A percentile compares a stretch with the other conserved stretches of the same genome.
Conservation (phyloP, 2,888 invertebrate genomes). For the Aspidiotus destructor region DNA sequence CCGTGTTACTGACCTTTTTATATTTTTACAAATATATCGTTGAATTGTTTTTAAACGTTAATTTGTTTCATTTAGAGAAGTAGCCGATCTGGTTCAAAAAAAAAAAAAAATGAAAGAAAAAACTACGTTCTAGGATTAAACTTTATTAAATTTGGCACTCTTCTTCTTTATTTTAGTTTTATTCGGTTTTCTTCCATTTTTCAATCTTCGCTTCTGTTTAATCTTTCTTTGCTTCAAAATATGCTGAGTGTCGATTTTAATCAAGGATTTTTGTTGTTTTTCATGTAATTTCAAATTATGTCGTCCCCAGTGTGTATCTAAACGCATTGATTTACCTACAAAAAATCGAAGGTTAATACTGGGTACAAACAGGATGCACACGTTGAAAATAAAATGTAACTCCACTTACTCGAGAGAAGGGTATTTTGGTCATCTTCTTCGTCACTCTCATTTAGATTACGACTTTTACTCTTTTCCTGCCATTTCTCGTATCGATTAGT, state of each 20-base stretch:
- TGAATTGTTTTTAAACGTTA: neutral
- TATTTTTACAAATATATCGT: neutral
- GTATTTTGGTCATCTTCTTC: constrained; percentile 39
- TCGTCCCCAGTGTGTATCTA: constrained; percentile 63
- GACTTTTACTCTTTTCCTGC: constrained; percentile 63
- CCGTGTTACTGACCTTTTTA: no score
- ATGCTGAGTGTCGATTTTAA: constrained; percentile 37
- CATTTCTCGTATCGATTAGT: constrained; percentile 79
- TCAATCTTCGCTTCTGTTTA: constrained; percentile 35
- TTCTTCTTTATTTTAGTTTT: constrained; percentile 34
- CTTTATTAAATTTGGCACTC: constrained; percentile 35
- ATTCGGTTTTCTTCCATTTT: constrained; percentile 37
- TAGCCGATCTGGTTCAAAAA: no score
- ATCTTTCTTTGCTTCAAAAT: constrained; percentile 38
- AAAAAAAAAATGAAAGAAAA: no score
- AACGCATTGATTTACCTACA: constrained; percentile 33
- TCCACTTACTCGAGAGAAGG: constrained; percentile 16
- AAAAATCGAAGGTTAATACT: constrained; percentile 12
- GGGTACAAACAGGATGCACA: neutral
- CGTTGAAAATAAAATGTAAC: neutral
- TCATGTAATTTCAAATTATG: constrained; percentile 63
- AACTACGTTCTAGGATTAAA: constrained; percentile 15
- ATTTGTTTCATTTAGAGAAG: no score
- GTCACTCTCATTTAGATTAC: constrained; percentile 46
- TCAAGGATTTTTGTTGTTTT: constrained; percentile 44